Conservation (phyloP, 2,797 vertebrate species). For the Lerista edwardsae region DNA sequence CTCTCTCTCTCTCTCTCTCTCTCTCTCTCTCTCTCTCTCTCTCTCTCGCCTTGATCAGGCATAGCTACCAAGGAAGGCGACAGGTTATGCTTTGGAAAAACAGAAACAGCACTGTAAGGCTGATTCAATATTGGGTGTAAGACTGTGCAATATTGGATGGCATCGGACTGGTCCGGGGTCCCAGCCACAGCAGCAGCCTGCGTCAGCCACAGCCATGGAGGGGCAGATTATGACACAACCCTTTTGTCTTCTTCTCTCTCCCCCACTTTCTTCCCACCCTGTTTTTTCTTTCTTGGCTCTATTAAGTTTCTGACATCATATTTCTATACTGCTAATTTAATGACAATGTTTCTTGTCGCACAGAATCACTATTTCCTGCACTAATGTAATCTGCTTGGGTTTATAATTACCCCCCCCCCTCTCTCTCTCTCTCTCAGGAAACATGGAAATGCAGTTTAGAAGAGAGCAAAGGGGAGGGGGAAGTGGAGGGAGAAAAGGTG, state of each 20-base stretch:
- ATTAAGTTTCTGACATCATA: conserved; percentile 30
- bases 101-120: no score
- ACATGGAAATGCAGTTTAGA: conserved; percentile 23
- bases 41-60: no score
- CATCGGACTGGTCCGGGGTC: no score
- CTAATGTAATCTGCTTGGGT: conserved; percentile 56
- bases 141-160: no score
- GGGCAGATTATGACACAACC: background rate
- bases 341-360: conserved; percentile 48
- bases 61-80: no score
- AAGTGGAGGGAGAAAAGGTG: background rate
- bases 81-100: no score
- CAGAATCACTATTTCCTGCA: conserved; percentile 55
- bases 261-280: background rate
- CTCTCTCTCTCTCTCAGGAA: background rate
- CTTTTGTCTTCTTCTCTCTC: background rate
- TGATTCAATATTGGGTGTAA: no score
- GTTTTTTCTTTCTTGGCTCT: background rate
- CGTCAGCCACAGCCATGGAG: background rate
- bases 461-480: background rate
- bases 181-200: no score
- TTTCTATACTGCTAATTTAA: conserved; percentile 38
- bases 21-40: no score
- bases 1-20: no score
- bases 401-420: background rate